A percentile compares a stretch with the other conserved stretches of the same genome.
Conservation (phyloP, 2,113 vertebrate genomes). For the Butorides virescens region DNA sequence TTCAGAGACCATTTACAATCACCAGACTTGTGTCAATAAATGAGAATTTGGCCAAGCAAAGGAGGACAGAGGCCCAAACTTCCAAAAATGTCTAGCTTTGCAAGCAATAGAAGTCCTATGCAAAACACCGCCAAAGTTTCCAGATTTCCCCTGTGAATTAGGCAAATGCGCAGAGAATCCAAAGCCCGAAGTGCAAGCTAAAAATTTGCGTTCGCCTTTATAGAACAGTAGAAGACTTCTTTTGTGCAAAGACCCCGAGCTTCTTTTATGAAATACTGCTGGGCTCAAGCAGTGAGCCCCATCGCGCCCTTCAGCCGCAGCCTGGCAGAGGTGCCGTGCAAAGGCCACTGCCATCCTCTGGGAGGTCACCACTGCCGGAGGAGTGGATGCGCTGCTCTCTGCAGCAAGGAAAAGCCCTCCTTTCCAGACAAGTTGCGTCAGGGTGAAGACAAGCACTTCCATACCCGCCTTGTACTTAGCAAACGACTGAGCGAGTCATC, state of each 20-base stretch:
- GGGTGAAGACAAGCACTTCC: background rate
- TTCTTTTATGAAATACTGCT: background rate
- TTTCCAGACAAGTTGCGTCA: background rate
- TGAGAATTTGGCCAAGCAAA: background rate
- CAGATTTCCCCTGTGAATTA: background rate
- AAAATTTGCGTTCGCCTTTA: background rate
- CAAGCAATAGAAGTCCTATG: background rate
- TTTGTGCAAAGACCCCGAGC: background rate
- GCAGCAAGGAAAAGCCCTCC: background rate
- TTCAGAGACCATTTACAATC: background rate
- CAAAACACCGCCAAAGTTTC: background rate
- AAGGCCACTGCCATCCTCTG: background rate
- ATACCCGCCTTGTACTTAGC: background rate
- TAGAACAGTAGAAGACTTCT: background rate
- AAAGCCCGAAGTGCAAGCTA: background rate
- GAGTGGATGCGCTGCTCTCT: background rate
- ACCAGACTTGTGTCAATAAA: background rate
- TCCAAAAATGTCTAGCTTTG: background rate
- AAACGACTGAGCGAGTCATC: background rate
- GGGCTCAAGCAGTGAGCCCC: background rate
- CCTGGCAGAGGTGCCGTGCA: background rate
- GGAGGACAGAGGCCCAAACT: background rate
- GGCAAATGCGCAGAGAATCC: background rate
- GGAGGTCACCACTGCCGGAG: background rate
- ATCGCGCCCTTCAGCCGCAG: rapidly evolving